These are phyloP conservation scores for Aromia moschata DNA, from an alignment of 2,888 invertebrate genomes.

Conservation along the genomic window DNA sequence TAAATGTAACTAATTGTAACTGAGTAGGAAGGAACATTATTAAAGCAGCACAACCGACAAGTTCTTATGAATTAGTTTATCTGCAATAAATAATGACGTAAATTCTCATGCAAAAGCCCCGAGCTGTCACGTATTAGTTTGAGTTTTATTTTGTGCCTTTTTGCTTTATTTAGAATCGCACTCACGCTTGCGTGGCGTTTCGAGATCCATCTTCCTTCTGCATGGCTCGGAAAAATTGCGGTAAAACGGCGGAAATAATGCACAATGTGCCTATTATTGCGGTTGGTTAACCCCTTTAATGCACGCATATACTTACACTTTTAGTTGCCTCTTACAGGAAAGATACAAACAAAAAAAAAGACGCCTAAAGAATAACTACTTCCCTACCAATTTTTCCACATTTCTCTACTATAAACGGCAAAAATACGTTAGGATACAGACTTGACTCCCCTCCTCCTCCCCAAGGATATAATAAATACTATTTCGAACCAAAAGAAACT, in stretches of 20 bases:
- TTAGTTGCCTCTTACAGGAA: too few relatives aligned
- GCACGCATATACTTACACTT: too few relatives aligned
- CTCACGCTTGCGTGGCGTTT: slow-evolving; percentile 45
- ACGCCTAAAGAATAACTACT: too few relatives aligned
- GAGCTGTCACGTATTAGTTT: slow-evolving; percentile 53
- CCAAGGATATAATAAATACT: too few relatives aligned
- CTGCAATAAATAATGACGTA: slow-evolving; percentile 57
- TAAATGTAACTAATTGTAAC: slow-evolving; percentile 42
- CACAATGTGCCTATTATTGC: too few relatives aligned
- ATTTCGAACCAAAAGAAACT: too few relatives aligned
- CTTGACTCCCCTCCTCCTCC: too few relatives aligned
- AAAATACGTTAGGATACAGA: too few relatives aligned
- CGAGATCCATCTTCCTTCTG: slow-evolving; percentile 23
- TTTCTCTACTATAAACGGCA: too few relatives aligned
- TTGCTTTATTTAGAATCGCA: slow-evolving; percentile 53
- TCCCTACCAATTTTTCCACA: too few relatives aligned
- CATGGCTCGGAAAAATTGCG: neutral
- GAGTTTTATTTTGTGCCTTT: slow-evolving; percentile 47
- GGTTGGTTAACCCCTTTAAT: too few relatives aligned
- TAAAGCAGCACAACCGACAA: slow-evolving; percentile 39
- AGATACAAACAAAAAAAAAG: too few relatives aligned
- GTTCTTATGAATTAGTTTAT: slow-evolving; percentile 56
- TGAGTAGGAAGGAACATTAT: slow-evolving; percentile 42
- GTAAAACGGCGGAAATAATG: slow-evolving; percentile 9
- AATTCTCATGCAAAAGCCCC: slow-evolving; percentile 54